Base-by-base conservation (phyloP, 1,140 invertebrate genomes). In the Ceratina calcarata region DNA sequence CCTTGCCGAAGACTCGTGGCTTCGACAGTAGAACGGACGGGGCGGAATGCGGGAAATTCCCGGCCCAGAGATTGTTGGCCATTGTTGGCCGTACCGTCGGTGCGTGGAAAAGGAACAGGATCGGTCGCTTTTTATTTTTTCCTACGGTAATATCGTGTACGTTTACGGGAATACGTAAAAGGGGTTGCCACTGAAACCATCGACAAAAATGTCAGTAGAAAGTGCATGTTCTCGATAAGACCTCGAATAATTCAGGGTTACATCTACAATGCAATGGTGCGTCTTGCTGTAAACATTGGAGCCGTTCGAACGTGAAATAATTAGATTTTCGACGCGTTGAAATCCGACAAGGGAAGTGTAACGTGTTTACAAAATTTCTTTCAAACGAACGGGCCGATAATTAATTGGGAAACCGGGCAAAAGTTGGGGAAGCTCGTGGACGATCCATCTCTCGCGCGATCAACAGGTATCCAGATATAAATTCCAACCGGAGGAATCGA, bases 401-500 rank as follows among this genome's bases (percentile, higher is more conserved):
- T 83, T 86, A 82, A 79, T 58, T 70, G 80, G 71, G 83, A 72
- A 86, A 72, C 27, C 58, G 67, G 67, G 71, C 80, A 83, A 86
- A 86, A 86, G 80, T 85, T 67, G 66, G 75, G 75, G 85, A 86
- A 82, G 71, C 71, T 71, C 57, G 70, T 45, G 20, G n/a, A 49
- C 74, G 60, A 85, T 81, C 60, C 82, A 60, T 82, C 75, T 78
- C 70, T 18, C 67, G 66, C 37, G 60, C 58, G 79, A 70, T 86
- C 70, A 73, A 65, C 71, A 75, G 74, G 79, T 86, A 86, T 65
- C 83, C 75, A 61, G 67, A 85, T 82, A 85, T 82, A 82, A 81
- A 82, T 85, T 82, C 74, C 69, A 60, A 55, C n/a, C 45, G 55
- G 51, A 37, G 69, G 75, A 82, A 70, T 79, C 73, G 66, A 66